Conservation (phyloP, 2,888 invertebrate genomes). For the Thera obeliscata region DNA sequence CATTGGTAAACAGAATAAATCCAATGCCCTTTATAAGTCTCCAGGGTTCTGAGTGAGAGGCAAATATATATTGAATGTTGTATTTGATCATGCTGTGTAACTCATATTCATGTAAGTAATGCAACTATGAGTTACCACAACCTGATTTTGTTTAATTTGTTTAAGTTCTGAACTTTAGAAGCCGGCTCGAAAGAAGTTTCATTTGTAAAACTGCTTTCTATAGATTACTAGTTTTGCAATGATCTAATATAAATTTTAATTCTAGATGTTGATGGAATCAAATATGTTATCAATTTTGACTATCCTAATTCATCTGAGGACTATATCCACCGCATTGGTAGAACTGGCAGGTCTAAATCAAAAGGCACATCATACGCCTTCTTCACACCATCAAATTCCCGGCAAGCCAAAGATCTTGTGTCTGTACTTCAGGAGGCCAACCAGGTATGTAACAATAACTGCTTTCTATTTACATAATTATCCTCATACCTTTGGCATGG, state of each 20-base stretch:
- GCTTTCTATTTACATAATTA: slow-evolving; percentile 14
- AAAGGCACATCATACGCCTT: slow-evolving; percentile 97
- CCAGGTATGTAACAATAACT: slow-evolving; percentile 83
- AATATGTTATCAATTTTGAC: slow-evolving; percentile 98
- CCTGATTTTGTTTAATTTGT: slow-evolving; percentile 48
- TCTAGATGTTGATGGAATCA: slow-evolving; percentile 97
- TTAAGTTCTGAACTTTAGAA: slow-evolving; percentile 2
- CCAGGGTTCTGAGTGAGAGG: slow-evolving; percentile 84
- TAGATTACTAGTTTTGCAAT: slow-evolving; percentile 19
- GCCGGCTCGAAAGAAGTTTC: neutral
- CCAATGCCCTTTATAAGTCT: slow-evolving; percentile 75
- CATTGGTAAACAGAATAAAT: slow-evolving; percentile 40
- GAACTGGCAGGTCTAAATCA: slow-evolving; percentile 94
- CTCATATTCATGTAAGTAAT: slow-evolving; percentile 81
- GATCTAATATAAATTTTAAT: slow-evolving; percentile 41
- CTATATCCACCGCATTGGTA: slow-evolving; percentile 97
- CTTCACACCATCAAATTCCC: slow-evolving; percentile 94
- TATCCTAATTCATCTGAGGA: slow-evolving; percentile 98
- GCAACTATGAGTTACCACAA: slow-evolving; percentile 74
- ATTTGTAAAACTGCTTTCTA: slow-evolving; percentile 9
- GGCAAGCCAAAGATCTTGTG: slow-evolving; percentile 94
- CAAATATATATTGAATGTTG: slow-evolving; percentile 64
- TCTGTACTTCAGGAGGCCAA: slow-evolving; percentile 96
- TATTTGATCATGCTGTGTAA: slow-evolving; percentile 74
- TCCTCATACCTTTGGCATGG: slow-evolving; percentile 92